Evolutionary conservation across 37 sponge, comb jelly and placozoan genomes (phyloP).

Genomic region (Amphimedon queenslandica): DNA sequence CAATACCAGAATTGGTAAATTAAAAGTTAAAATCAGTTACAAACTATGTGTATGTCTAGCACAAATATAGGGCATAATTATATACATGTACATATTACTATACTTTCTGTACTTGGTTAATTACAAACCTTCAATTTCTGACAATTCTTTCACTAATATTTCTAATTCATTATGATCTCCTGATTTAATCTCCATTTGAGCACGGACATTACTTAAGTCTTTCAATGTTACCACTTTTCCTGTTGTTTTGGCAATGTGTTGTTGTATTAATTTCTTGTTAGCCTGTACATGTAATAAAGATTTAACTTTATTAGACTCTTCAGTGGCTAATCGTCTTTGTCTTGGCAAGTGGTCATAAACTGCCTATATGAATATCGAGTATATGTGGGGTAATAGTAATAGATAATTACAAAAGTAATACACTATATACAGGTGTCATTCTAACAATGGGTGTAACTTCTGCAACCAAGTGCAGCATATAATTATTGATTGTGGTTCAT

Average conservation of each 20-base stretch:
- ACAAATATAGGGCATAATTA: not conserved
- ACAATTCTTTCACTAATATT: not conserved
- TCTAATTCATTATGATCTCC: not conserved
- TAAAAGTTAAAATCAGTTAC: too few relatives aligned
- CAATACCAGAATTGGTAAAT: not conserved
- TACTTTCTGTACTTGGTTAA: too few relatives aligned
- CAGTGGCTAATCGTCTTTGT: not conserved
- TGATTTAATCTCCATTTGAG: not conserved
- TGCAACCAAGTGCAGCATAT: too few relatives aligned
- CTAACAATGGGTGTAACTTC: too few relatives aligned
- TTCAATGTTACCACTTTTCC: slow-evolving; percentile 5
- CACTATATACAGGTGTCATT: not conserved
- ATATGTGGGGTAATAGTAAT: not conserved
- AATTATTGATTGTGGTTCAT: too few relatives aligned
- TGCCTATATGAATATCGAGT: not conserved
- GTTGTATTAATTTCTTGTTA: slow-evolving; percentile 1
- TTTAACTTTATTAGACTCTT: not conserved
- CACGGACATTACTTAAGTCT: not conserved
- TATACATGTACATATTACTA: not conserved
- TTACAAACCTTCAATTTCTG: not conserved
- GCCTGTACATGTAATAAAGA: not conserved
- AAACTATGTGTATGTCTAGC: too few relatives aligned
- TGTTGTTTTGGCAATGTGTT: not conserved
- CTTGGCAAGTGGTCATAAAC: not conserved
- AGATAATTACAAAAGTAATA: not conserved